Conservation (phyloP, 1,140 invertebrate species). For the Sarcophaga peregrina region DNA sequence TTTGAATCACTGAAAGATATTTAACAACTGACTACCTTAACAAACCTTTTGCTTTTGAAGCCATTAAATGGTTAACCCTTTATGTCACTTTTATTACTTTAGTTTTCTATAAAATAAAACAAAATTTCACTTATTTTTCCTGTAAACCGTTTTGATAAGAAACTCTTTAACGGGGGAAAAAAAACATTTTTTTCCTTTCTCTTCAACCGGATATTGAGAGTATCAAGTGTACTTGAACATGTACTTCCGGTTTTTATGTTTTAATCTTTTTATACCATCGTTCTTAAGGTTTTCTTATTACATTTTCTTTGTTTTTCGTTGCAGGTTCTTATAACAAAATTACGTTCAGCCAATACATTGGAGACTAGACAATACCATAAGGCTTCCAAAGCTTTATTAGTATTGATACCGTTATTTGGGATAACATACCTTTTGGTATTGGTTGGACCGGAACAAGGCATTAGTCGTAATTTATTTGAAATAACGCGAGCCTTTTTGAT, state of each 20-base stretch:
- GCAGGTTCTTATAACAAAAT: slow-evolving; percentile 90
- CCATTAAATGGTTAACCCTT: too few species aligned
- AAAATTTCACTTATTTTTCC: too few species aligned
- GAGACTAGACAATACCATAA: slow-evolving; percentile 91
- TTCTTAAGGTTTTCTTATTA: slow-evolving; percentile 3
- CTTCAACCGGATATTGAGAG: neutral
- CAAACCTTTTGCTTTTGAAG: too few species aligned
- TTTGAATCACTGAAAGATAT: too few species aligned
- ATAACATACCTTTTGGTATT: slow-evolving; percentile 87
- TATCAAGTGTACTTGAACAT: neutral
- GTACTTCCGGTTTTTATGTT: neutral
- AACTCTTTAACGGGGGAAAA: too few species aligned
- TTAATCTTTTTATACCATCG: neutral
- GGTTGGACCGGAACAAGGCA: slow-evolving; percentile 77
- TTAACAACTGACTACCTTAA: too few species aligned
- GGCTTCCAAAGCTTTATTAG: slow-evolving; percentile 87
- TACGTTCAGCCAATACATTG: slow-evolving; percentile 84
- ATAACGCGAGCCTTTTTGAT: slow-evolving; percentile 79
- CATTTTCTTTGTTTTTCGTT: neutral
- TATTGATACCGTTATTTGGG: slow-evolving; percentile 87
- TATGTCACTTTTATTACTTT: too few species aligned
- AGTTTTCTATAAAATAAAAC: too few species aligned
- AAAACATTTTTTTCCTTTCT: neutral
- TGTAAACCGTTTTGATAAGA: too few species aligned
- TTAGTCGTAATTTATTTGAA: slow-evolving; percentile 71